Conservation (phyloP, 2,113 vertebrate species). For the Pangasianodon hypophthalmus region DNA sequence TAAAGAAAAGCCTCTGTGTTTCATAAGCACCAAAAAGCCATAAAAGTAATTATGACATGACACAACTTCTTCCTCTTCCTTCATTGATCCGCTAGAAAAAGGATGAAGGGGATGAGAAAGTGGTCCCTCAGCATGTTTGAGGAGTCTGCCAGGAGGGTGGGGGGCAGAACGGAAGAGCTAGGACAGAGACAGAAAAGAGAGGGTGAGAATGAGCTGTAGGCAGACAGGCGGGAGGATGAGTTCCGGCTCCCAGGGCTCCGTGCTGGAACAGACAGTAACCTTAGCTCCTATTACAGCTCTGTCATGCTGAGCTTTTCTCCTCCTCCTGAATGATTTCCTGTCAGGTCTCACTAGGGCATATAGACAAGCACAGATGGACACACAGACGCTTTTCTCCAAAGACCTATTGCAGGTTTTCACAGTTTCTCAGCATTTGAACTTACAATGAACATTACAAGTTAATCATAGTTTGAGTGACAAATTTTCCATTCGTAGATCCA, state of each 20-base stretch:
- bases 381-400: not conserved
- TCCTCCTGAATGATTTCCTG: constrained; percentile 51
- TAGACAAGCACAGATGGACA: not conserved
- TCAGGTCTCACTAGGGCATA: constrained; percentile 32
- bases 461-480: not conserved
- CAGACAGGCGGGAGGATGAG: constrained; percentile 29
- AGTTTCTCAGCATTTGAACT: not conserved
- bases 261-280: constrained; percentile 38
- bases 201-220: constrained; percentile 1
- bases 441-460: not conserved
- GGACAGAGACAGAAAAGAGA: not conserved
- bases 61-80: not conserved
- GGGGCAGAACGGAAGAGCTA: not conserved
- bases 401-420: not conserved
- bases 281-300: constrained; percentile 40
- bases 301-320: constrained; percentile 38
- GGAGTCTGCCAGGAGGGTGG: not conserved
- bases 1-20: not conserved
- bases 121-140: not conserved
- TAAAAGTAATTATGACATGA: constrained; percentile 11
- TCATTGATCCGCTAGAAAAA: not conserved
- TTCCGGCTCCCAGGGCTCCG: constrained; percentile 2
- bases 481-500: not conserved
- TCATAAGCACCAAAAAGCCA: not conserved
- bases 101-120: not conserved